phyloP scores from a whole-genome alignment of 2,888 invertebrate genomes.

The Onchidella celtica region DNA sequence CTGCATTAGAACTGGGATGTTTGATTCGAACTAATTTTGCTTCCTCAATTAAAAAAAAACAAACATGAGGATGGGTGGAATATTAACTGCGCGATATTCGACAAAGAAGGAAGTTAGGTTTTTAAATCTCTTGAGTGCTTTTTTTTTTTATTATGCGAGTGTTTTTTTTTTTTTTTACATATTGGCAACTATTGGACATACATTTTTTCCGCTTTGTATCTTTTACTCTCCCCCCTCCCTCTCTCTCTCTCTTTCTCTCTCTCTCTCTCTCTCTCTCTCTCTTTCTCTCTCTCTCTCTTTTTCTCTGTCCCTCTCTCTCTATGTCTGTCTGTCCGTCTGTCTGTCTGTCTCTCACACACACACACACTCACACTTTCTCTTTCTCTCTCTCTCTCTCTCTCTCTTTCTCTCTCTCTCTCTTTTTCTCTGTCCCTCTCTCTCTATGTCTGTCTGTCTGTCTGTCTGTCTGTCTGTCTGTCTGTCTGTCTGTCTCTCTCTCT shows the following conservation, averaged over 20 bases:
- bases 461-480: background rate
- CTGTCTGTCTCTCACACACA: constrained; percentile 52
- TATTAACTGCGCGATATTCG: too few species aligned
- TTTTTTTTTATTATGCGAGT: too few species aligned
- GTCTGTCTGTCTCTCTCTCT: constrained; percentile 59
- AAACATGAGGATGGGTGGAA: too few species aligned
- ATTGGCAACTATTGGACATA: too few species aligned
- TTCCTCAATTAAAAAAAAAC: too few species aligned
- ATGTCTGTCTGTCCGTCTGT: constrained; percentile 4
- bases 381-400: background rate
- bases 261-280: background rate
- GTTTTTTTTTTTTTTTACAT: too few species aligned
- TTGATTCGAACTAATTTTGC: too few species aligned
- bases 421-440: background rate
- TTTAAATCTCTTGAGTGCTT: too few species aligned
- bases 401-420: background rate
- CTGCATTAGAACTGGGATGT: too few species aligned
- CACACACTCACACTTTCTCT: background rate
- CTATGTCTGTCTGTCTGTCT: too few species aligned
- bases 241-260: background rate
- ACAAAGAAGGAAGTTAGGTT: too few species aligned
- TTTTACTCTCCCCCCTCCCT: background rate
- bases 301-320: background rate
- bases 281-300: background rate
- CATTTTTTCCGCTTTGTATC: background rate